Evolutionary conservation across 2,797 vertebrate species (phyloP), one percentile per base, ranked within the genome.

Genomic region (Bradypodion ventrale): DNA sequence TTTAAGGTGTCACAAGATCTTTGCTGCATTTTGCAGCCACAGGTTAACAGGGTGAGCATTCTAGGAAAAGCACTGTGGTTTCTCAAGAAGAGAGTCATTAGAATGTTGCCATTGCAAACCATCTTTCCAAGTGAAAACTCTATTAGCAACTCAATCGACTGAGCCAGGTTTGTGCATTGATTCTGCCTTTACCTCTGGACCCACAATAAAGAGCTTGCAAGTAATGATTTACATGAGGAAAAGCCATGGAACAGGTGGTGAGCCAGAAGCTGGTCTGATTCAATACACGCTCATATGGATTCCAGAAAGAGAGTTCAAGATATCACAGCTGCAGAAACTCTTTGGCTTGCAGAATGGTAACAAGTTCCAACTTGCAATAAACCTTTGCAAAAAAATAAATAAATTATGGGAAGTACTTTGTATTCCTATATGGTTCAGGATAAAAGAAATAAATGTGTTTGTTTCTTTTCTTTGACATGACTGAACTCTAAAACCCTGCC

Each of bases 361-460:
- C 7, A 52, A 77, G 49, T 44, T 77, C 59, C 63, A 83, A 56
- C 63, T 83, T 68, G 46, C 62, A 77, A 66, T 68, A 83, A 77
- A 69, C 37, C 29, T 21, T 59, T 70, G 49, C 25, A 56, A 4
- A 56, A 19, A 56, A 4, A 56, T 52, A 85, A 78, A 76, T 46
- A 80, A 75, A 0, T 56, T 56, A 12, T 15, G 19, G 69, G 21
- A 52, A 19, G 21, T 19, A 56, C 4, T 52, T n/a, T 0, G 0
- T 78, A 12, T 81, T 80, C 72, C 37, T 0, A 0, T 60, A 29
- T 21, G 75, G 12, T 10, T 19, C 23, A 86, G 75, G 49, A 87
- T 79, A 66, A 87, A 80, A 49, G 85, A 88, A 91, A 91, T 37
- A 90, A 88, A 82, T 79, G 81, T 85, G 89, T 93, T 63, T 90